Evolutionary conservation across 2,797 vertebrate genomes (phyloP), one percentile per base, ranked within the genome.

Genomic region (Callimico goeldii): DNA sequence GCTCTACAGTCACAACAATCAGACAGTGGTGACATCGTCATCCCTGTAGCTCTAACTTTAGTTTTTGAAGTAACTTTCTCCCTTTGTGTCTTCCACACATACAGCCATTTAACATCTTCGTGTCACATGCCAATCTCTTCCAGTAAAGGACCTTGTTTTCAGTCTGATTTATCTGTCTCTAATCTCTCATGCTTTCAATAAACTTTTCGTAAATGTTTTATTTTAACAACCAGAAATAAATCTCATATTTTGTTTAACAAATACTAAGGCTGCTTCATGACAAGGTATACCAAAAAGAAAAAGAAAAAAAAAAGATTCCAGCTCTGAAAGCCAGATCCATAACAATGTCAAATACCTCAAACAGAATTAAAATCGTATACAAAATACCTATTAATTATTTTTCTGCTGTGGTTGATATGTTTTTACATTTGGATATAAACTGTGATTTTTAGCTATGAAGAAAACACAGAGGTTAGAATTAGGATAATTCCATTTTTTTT

Each of bases 181-280:
- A 8, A 57, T 24, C 17, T 12, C n/a, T 86, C 72, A 64, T 13
- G 5, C 24, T 91, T 87, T 20, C 10, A 46, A 28, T 48, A 88
- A 8, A 20, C 20, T 15, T n/a, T 13, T 61, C 48, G 24, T 19
- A 36, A 95, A 55, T 75, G 17, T 82, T 83, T 48, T 41, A 76
- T 28, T 52, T 95, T 52, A n/a, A 30, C 36, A 26, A n/a, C 20
- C 26, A 88, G 55, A 92, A 76, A 57, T 28, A 77, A 88, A n/a
- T 41, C 26, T 2, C 19, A 15, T 48, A 36, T 55, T 81, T 76
- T 14, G 15, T 28, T 88, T 36, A 30, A 39, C 7, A 88, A 67
- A 57, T 70, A 20, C 33, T 12, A 75, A 5, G 11, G n/a, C 30
- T 8, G 1, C 19, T 76, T 83, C 55, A 41, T 48, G 36, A 82